Evolutionary conservation across 2,113 vertebrate genomes (phyloP), one percentile per base, ranked within the genome.

Genomic region (Bos javanicus): DNA sequence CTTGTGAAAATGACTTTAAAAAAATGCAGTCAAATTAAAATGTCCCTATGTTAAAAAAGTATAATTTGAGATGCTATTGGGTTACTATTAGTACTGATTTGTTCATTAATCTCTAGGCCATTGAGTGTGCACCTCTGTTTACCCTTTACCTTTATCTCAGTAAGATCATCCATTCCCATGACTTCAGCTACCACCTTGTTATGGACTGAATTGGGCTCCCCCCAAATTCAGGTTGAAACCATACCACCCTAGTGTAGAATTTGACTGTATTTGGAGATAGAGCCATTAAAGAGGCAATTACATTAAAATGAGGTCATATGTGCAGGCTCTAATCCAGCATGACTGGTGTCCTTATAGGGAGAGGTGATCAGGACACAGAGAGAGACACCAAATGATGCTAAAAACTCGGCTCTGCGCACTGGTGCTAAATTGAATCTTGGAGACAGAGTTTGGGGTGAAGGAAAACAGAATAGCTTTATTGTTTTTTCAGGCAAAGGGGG

Each of bases 1-100:
- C 87, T 90, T 50, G 26, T 96, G 60, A 84, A 96, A 62, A 84
- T 54, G 43, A 23, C 76, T 48, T 48, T 23, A 21, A 87, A 54
- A 97, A 43, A 56, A 30, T 52, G 36, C 67, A 56, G 28, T 33
- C 81, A 78, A 82, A 33, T 30, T 39, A 88, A 71, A 52, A 62
- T 12, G 1, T 30, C 28, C 50, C 56, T 67, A n/a, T 80, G 76
- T 28, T 59, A 8, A 52, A 82, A 89, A 46, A 64, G 30, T 5
- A 12, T 5, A 4, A 36, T 36, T 17, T 7, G 3, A 56, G 36
- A 33, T 54, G 54, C 3, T 19, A 2, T 1, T 28, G 11, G 21
- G 25, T 39, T 7, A 9, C 17, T 15, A 3, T 12, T 33, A n/a
- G 36, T 23, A 74, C 54, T 33, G 4, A 9, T n/a, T 36, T 2